Conservation (phyloP, 2,888 invertebrate genomes). For the Eupithecia centaureata region DNA sequence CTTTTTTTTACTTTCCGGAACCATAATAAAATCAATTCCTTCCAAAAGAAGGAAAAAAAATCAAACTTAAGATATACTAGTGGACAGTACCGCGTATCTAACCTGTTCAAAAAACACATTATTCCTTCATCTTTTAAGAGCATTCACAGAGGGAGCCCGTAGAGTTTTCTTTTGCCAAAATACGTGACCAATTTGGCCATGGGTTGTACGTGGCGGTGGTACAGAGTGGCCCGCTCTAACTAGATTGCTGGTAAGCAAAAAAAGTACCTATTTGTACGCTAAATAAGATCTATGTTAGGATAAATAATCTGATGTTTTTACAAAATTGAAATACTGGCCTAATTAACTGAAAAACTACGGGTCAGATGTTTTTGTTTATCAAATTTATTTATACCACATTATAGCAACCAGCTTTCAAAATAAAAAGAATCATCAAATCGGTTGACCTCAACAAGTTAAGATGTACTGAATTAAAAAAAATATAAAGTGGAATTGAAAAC, state of each 20-base stretch:
- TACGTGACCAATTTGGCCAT: conserved; percentile 19
- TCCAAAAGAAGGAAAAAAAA: background rate
- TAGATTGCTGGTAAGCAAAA: conserved; percentile 5
- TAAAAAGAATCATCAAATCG: no score
- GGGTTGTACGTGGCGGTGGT: conserved; percentile 5
- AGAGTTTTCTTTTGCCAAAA: conserved; percentile 25
- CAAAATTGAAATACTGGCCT: no score
- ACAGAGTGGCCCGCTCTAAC: background rate
- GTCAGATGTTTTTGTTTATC: no score
- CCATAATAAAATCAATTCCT: no score
- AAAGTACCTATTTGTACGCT: background rate
- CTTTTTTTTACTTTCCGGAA: no score
- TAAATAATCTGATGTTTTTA: background rate
- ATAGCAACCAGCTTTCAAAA: no score
- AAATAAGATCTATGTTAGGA: background rate
- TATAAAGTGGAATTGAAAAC: no score
- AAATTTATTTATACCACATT: no score
- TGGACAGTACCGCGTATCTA: background rate
- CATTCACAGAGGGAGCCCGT: conserved; percentile 12
- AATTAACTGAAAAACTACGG: no score
- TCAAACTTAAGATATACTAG: background rate
- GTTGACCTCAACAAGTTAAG: no score
- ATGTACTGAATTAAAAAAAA: no score
- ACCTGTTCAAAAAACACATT: background rate
- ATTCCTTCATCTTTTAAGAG: conserved; percentile 1